Evolutionary conservation across 2,113 vertebrate genomes (phyloP).

Genomic region (Nesogale talazaci): DNA sequence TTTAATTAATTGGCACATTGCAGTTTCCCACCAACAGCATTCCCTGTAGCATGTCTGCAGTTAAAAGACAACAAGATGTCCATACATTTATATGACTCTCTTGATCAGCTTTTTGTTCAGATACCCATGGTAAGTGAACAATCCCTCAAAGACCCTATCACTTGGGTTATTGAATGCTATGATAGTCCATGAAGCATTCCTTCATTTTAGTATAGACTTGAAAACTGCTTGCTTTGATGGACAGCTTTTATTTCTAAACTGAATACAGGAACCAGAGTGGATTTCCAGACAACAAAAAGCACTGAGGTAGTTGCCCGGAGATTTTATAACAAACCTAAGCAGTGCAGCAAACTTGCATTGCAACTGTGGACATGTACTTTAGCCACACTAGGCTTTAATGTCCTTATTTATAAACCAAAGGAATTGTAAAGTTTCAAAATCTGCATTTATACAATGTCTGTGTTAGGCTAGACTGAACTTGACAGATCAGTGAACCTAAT

Average conservation of each 20-base stretch:
- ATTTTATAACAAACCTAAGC: neutral
- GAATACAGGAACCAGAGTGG: neutral
- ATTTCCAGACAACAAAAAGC: slow-evolving; percentile 1
- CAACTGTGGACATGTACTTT: neutral
- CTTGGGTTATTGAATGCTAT: neutral
- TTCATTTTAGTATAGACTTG: neutral
- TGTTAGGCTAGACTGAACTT: neutral
- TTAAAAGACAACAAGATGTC: neutral
- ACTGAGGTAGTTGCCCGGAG: neutral
- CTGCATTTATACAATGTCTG: neutral
- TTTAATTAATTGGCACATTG: neutral
- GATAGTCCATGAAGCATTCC: neutral
- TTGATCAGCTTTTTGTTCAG: neutral
- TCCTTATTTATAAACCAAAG: neutral
- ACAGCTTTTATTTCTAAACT: neutral
- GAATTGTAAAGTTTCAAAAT: neutral
- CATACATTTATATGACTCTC: neutral
- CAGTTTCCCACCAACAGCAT: neutral
- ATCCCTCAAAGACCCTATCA: neutral
- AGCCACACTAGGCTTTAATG: too few relatives aligned
- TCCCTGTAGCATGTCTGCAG: neutral
- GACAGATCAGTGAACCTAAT: neutral
- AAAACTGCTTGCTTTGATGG: neutral
- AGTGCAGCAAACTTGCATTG: neutral
- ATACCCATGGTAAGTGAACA: neutral